Conservation (phyloP, 2,797 vertebrate species). For the Phalloptychus januarius region DNA sequence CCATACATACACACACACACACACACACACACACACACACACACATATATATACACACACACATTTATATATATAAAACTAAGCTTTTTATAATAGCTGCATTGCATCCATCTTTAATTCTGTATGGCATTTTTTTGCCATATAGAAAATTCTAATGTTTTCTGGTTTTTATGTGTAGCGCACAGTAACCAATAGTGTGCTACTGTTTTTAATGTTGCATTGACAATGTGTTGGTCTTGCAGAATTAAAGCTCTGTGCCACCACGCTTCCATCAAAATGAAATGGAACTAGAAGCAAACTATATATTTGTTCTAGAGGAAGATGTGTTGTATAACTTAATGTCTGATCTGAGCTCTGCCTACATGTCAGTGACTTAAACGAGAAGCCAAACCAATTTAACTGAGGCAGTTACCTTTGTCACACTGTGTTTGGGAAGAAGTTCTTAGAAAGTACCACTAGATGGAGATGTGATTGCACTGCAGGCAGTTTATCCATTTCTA, state of each 20-base stretch:
- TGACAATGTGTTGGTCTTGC: neutral
- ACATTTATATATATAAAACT: too few relatives aligned
- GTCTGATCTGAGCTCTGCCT: neutral
- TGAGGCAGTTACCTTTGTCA: neutral
- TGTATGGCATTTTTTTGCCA: too few relatives aligned
- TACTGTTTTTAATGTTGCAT: neutral
- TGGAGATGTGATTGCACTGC: slow-evolving; percentile 84
- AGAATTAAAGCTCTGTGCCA: too few relatives aligned
- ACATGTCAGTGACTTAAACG: neutral
- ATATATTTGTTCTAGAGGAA: neutral
- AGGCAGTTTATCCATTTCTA: neutral
- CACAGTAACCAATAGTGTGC: neutral
- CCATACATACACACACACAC: too few relatives aligned
- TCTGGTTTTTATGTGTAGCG: too few relatives aligned
- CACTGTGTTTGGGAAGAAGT: neutral
- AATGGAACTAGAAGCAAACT: neutral
- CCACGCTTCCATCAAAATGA: too few relatives aligned
- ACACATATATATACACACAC: too few relatives aligned
- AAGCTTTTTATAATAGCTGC: too few relatives aligned
- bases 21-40: too few relatives aligned
- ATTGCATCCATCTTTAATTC: neutral
- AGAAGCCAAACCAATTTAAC: neutral
- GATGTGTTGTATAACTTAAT: neutral
- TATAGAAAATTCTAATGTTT: too few relatives aligned
- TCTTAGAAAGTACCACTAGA: slow-evolving; percentile 72